phyloP scores from a whole-genome alignment of 2,797 vertebrate genomes.

The Florisuga fusca region DNA sequence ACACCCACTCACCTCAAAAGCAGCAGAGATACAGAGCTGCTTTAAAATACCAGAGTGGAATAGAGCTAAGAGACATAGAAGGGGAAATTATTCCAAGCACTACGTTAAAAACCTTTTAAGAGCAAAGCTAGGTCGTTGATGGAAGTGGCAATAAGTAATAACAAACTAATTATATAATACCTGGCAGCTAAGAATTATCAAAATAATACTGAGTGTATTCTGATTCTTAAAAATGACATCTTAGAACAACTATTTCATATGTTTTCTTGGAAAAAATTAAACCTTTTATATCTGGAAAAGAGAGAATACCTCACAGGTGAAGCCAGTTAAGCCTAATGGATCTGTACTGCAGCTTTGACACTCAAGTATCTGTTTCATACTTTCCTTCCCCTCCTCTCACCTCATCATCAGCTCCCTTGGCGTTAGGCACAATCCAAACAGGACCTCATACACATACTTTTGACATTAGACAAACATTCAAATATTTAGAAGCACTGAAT shows the following conservation, averaged over 20 bases:
- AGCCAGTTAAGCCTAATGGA: background rate
- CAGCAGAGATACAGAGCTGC: constrained; percentile 14
- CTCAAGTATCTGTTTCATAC: background rate
- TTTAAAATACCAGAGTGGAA: constrained; percentile 3
- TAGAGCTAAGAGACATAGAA: background rate
- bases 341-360: background rate
- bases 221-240: background rate
- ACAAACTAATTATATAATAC: background rate
- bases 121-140: background rate
- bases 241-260: background rate
- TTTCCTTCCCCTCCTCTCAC: background rate
- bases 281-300: background rate
- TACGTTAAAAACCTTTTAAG: background rate
- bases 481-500: background rate
- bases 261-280: background rate
- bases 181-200: background rate
- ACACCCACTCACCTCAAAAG: constrained; percentile 33
- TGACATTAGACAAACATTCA: background rate
- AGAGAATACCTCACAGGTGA: background rate
- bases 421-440: background rate
- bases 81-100: background rate
- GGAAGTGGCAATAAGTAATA: background rate
- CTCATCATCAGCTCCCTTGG: background rate
- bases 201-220: background rate
- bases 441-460: background rate